Evolutionary conservation across 2,113 vertebrate genomes (phyloP).

Genomic region (Vimba vimba): DNA sequence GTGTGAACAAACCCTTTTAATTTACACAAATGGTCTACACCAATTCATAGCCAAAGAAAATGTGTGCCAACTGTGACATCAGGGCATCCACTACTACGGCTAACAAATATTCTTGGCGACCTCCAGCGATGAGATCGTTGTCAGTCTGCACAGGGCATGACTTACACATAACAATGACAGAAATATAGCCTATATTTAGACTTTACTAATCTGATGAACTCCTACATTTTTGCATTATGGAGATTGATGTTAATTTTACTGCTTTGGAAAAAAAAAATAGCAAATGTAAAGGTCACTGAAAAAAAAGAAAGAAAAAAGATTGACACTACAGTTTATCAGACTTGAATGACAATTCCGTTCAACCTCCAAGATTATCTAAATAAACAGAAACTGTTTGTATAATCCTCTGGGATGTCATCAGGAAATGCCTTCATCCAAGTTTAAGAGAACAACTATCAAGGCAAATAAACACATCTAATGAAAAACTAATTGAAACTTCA

Average conservation of each 20-base stretch:
- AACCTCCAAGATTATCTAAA: neutral
- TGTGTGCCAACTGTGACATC: neutral
- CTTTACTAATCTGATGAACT: neutral
- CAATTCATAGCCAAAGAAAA: neutral
- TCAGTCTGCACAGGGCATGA: neutral
- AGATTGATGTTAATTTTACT: neutral
- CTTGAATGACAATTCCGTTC: constrained; percentile 2
- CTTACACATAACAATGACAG: neutral
- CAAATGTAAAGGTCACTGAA: neutral
- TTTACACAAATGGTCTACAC: neutral
- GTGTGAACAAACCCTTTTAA: too few species aligned
- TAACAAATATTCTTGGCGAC: too few species aligned
- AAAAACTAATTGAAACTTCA: neutral
- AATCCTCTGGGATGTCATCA: neutral
- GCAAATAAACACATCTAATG: neutral
- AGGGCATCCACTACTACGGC: too few species aligned
- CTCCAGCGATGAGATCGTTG: too few species aligned
- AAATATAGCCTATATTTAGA: neutral
- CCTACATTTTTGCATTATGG: neutral
- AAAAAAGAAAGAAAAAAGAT: neutral
- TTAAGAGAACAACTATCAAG: neutral
- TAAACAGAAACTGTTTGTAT: neutral
- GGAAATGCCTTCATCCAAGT: constrained; percentile 37
- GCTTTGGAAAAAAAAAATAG: neutral
- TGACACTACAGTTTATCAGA: neutral